Conservation (phyloP, 2,797 vertebrate genomes). For the Fistularia commersonii region DNA sequence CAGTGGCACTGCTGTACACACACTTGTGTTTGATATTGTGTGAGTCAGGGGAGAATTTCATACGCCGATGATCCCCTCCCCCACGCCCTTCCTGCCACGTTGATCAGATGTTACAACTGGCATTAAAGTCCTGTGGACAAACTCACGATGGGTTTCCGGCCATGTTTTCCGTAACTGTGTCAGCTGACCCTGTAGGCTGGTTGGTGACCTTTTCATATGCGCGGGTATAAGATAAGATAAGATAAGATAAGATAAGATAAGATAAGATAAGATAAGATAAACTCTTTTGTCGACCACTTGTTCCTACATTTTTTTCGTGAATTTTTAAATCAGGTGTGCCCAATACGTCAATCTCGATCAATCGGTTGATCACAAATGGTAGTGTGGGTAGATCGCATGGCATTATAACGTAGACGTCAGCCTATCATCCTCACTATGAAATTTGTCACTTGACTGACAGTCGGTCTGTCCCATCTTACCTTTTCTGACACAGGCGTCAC, state of each 20-base stretch:
- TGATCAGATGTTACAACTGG: conserved; percentile 45
- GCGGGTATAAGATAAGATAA: too few relatives aligned
- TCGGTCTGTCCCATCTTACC: too few relatives aligned
- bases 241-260: too few relatives aligned
- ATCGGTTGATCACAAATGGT: too few relatives aligned
- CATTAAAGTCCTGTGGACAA: conserved; percentile 60
- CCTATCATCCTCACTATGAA: too few relatives aligned
- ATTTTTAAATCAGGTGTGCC: conserved; percentile 44
- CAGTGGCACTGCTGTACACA: conserved; percentile 36
- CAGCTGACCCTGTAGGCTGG: conserved; percentile 22
- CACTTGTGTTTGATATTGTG: conserved; percentile 56
- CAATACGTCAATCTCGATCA: too few relatives aligned
- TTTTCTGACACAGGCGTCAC: too few relatives aligned
- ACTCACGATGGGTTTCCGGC: conserved; percentile 41
- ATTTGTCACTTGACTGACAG: too few relatives aligned
- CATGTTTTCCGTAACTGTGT: conserved; percentile 17
- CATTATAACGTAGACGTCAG: too few relatives aligned
- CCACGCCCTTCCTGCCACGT: conserved; percentile 35
- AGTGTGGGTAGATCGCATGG: too few relatives aligned
- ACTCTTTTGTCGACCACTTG: conserved; percentile 25
- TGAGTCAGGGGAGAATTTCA: conserved; percentile 53
- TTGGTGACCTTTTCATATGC: conserved; percentile 26
- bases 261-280: too few relatives aligned
- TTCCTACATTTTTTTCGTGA: conserved; percentile 16
- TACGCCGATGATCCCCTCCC: conserved; percentile 35